phyloP scores from a whole-genome alignment of 2,888 invertebrate species.

The Caenorhabditis zanzibari region DNA sequence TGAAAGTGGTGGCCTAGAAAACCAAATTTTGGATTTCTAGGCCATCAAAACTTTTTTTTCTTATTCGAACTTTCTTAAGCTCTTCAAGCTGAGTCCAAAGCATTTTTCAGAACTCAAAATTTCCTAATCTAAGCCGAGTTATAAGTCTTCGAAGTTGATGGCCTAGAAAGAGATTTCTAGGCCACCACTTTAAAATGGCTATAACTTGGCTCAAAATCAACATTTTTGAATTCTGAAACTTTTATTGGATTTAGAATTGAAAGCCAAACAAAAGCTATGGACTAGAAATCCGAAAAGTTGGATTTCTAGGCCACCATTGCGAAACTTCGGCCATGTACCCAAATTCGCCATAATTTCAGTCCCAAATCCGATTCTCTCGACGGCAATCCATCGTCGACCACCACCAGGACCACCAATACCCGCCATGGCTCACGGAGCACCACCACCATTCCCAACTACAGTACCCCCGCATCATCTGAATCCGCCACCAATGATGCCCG shows the following conservation, averaged over 20 bases:
- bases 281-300: not conserved
- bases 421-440: not conserved
- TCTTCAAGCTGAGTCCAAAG: too few relatives aligned
- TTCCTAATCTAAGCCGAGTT: too few relatives aligned
- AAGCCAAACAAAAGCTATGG: too few relatives aligned
- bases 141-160: not conserved
- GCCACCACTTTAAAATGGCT: too few relatives aligned
- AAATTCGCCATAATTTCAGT: constrained; percentile 19
- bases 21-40: too few relatives aligned
- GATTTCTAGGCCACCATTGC: not conserved
- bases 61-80: too few relatives aligned
- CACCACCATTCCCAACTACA: not conserved
- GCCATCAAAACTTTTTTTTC: too few relatives aligned
- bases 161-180: not conserved
- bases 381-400: constrained; percentile 23
- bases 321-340: not conserved
- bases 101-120: too few relatives aligned
- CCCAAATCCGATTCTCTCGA: constrained; percentile 9
- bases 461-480: not conserved
- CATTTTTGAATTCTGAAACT: too few relatives aligned
- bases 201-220: too few relatives aligned
- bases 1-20: not conserved
- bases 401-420: constrained; percentile 8
- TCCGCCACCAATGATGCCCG: not conserved
- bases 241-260: too few relatives aligned